Evolutionary conservation across 2,888 invertebrate genomes (phyloP), one percentile per base, ranked within the genome.

Genomic region (Vanessa cardui): DNA sequence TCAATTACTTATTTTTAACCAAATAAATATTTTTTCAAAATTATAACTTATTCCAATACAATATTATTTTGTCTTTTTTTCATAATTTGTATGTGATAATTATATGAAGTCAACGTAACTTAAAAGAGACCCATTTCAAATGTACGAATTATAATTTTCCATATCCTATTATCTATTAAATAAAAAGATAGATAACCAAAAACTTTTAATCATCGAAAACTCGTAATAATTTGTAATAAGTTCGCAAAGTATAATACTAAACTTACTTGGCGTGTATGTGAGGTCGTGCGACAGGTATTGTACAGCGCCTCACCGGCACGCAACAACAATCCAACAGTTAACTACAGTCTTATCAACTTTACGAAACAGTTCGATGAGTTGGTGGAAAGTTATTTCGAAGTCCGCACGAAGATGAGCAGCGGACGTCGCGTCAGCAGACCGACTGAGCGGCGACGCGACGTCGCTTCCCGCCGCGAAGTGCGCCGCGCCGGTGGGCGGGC

Each of bases 261-360:
- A 89, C 90, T 89, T 86, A 90, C 90, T 87, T 89, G 84, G 83
- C 85, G 87, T 84, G 87, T 82, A 86, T 77, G 80, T 80, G 82
- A 84, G 86, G 86, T 79, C 82, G 85, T 81, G 84, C 81, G 77
- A 77, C 78, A 59, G 66, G 61, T 64, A 61, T 18, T 18, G 39
- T 39, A 39, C 39, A 47, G 49, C 46, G 61, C 62, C 65, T 67
- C 46, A 64, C 56, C 18, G 45, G 60, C 62, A 61, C 65, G 69
- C 65, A 56, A 59, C 62, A 58, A 58, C 21, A 60, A 59, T 64
- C 52, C 59, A 26, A 26, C 26, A 62, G 64, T 31, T 39, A 67
- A 54, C 39, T 33, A 67, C 45, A 70, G 64, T 70, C 58, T 39
- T 56, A 62, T 62, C 44, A 70, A 68, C 45, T 70, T 70, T 65